These are phyloP conservation scores for Fabriciana adippe DNA, from an alignment of 2,888 invertebrate species.

Conservation along the genomic window DNA sequence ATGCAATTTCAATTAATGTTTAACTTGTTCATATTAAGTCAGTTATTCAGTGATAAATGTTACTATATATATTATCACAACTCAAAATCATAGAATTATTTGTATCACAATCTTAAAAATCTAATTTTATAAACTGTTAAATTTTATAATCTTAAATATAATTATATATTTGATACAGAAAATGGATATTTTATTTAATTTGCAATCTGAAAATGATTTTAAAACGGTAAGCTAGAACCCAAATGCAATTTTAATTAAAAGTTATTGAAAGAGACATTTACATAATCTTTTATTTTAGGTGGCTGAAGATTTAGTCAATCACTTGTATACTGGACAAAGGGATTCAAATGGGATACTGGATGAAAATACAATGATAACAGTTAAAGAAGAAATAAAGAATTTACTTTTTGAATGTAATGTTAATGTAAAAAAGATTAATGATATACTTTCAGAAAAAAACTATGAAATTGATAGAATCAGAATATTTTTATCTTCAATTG, in stretches of 20 bases:
- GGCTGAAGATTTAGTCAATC: conserved; percentile 47
- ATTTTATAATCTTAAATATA: no score
- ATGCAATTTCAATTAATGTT: no score
- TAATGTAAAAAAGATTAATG: conserved; percentile 46
- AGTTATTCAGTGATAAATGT: no score
- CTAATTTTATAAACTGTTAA: no score
- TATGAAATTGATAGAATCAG: conserved; percentile 49
- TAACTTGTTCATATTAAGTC: no score
- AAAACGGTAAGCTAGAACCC: conserved; percentile 46
- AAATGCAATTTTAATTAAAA: background rate
- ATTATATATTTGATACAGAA: background rate
- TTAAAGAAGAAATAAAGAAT: conserved; percentile 51
- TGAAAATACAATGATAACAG: conserved; percentile 35
- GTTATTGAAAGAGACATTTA: conserved; percentile 4
- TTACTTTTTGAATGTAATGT: conserved; percentile 50
- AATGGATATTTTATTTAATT: conserved; percentile 34
- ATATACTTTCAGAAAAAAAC: conserved; percentile 43
- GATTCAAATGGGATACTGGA: conserved; percentile 9
- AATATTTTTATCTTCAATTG: conserved; percentile 46
- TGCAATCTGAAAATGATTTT: conserved; percentile 42
- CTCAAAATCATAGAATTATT: no score
- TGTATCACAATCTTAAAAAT: no score
- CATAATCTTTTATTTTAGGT: conserved; percentile 47
- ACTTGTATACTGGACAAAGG: conserved; percentile 44
- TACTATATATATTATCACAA: no score